Evolutionary conservation across 92 coral and sea anemone genomes (phyloP), one percentile per base, ranked within the genome.

Genomic region (Epizoanthus stellaris): DNA sequence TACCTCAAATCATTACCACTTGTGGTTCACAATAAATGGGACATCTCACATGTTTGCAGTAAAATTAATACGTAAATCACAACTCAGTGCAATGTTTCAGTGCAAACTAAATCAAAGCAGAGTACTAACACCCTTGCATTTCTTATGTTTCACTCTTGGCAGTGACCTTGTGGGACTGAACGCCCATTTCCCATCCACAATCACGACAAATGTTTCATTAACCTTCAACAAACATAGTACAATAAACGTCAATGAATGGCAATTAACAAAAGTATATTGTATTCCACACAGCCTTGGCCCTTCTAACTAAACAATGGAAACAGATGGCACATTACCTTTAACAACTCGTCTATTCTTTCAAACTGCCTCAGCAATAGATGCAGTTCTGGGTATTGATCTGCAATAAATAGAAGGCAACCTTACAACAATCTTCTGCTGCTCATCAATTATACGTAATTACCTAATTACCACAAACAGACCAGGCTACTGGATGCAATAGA

Each of bases 311-410:
- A 45, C 52, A 45, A 9, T 52, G 56, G 12, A 40, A 15, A 8
- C 12, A 25, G 15, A 52, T 20, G 52, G 64, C 11, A n/a, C 4
- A n/a, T 10, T 88, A 96, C 98, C 96, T 96, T 95, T 63, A 96
- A 69, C 54, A 96, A 88, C 82, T 94, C 99, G 45, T 96, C 99
- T 16, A 96, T 87, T 75, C 90, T 94, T 75, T 96, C 99, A 16
- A 96, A 85, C 67, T 92, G 90, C 47, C 56, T 79, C 7, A 94
- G 82, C 75, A 94, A 75, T 19, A 80, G 90, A 9, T 87, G 85
- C 43, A 94, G 95, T 70, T 94, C 95, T 0, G 93, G 92, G 74
- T 84, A 87, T 64, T 91, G 95, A 76, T 94, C 98, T 94, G 84
- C 10, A 25, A 71, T 12, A 25, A 49, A 4, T 4, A 61, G 3